These are phyloP conservation scores for Bombus waltoni DNA, from an alignment of 1,140 invertebrate genomes.

Conservation along the genomic window DNA sequence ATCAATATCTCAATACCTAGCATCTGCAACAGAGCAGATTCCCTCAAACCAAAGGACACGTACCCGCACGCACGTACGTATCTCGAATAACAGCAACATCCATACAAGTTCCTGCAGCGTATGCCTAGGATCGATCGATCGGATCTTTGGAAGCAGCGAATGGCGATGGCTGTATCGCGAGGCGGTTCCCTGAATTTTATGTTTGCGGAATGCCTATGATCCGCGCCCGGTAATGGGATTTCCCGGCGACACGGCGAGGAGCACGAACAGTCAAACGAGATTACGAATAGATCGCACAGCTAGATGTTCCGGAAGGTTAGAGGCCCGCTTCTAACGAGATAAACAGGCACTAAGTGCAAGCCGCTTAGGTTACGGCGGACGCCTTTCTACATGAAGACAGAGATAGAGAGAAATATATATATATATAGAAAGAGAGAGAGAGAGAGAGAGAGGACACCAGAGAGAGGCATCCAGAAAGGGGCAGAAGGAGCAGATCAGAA, in stretches of 20 bases:
- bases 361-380: conserved; percentile 52
- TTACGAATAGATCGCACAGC: conserved; percentile 53
- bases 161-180: not conserved
- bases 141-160: not conserved
- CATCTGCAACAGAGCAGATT: not conserved
- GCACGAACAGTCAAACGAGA: conserved; percentile 53
- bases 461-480: too few relatives aligned
- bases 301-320: conserved; percentile 56
- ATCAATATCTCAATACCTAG: not conserved
- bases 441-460: not conserved
- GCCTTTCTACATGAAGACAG: conserved; percentile 10
- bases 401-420: not conserved
- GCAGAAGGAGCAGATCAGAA: not conserved
- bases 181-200: conserved; percentile 37
- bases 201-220: conserved; percentile 45
- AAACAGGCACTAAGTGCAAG: conserved; percentile 58
- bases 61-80: not conserved
- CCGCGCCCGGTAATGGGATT: conserved; percentile 47
- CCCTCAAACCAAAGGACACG: not conserved
- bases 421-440: too few relatives aligned
- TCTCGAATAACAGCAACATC: not conserved
- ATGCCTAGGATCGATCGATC: conserved; percentile 23
- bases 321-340: conserved; percentile 55
- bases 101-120: not conserved
- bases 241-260: conserved; percentile 7